Conservation (phyloP, 2,888 invertebrate genomes). For the Leptinotarsa tumamoca region DNA sequence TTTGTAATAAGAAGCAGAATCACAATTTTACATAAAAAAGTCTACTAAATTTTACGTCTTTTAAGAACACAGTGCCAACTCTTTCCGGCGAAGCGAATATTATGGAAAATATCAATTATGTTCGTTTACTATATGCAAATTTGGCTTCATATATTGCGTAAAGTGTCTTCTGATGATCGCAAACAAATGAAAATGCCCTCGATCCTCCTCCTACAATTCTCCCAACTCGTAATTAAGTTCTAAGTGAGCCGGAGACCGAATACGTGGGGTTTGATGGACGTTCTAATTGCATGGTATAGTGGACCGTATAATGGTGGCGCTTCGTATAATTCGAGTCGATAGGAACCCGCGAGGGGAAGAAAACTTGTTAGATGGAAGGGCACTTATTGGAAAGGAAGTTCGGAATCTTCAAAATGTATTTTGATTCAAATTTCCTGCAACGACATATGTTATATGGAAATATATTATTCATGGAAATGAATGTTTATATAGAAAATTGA, state of each 20-base stretch:
- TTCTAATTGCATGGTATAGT: slow-evolving; percentile 12
- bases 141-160: neutral
- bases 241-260: neutral
- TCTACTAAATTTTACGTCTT: too few species aligned
- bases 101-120: too few species aligned
- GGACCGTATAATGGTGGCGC: slow-evolving; percentile 4
- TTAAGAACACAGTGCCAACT: too few species aligned
- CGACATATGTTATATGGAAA: neutral
- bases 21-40: too few species aligned
- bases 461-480: neutral
- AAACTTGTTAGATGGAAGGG: neutral
- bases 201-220: neutral
- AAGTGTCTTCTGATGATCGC: neutral
- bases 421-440: neutral
- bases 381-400: neutral
- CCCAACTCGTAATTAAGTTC: neutral
- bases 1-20: too few species aligned
- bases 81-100: too few species aligned
- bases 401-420: neutral
- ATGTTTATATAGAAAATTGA: too few species aligned
- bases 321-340: neutral
- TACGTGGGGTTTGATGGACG: neutral
- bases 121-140: neutral
- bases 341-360: neutral
- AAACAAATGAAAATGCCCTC: neutral